Evolutionary conservation across 2,888 invertebrate species (phyloP).

Genomic region (Callyntrura sp.): DNA sequence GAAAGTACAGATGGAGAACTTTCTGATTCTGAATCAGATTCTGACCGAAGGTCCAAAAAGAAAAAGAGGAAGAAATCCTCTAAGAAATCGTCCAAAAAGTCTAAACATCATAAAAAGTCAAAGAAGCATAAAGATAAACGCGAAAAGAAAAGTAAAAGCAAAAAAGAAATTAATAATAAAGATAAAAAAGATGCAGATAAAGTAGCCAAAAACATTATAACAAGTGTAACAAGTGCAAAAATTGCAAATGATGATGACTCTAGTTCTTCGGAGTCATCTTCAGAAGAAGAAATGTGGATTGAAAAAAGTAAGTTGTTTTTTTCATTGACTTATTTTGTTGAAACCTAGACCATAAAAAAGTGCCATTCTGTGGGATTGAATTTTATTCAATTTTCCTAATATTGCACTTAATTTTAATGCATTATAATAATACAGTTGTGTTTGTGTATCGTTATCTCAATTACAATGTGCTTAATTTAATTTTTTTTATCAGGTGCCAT

Average conservation of each 20-base stretch:
- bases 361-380: too few species aligned
- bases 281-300: slow-evolving; percentile 80
- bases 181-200: slow-evolving; percentile 78
- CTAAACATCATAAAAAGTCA: slow-evolving; percentile 75
- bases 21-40: slow-evolving; percentile 70
- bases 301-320: slow-evolving; percentile 79
- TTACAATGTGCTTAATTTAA: too few species aligned
- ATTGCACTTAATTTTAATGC: too few species aligned
- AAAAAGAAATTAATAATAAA: slow-evolving; percentile 62
- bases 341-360: too few species aligned
- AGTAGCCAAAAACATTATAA: slow-evolving; percentile 77
- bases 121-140: slow-evolving; percentile 57
- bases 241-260: slow-evolving; percentile 10
- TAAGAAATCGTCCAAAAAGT: slow-evolving; percentile 75
- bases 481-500: slow-evolving; percentile 40
- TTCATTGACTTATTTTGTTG: not conserved
- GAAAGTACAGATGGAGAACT: slow-evolving; percentile 68
- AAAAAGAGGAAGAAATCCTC: slow-evolving; percentile 80
- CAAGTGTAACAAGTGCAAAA: slow-evolving; percentile 50
- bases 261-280: slow-evolving; percentile 64
- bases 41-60: slow-evolving; percentile 62
- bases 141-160: slow-evolving; percentile 57
- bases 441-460: too few species aligned
- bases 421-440: too few species aligned
- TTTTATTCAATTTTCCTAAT: too few species aligned